Conservation (phyloP, 2,888 invertebrate genomes). For the Pterobdella sp. region DNA sequence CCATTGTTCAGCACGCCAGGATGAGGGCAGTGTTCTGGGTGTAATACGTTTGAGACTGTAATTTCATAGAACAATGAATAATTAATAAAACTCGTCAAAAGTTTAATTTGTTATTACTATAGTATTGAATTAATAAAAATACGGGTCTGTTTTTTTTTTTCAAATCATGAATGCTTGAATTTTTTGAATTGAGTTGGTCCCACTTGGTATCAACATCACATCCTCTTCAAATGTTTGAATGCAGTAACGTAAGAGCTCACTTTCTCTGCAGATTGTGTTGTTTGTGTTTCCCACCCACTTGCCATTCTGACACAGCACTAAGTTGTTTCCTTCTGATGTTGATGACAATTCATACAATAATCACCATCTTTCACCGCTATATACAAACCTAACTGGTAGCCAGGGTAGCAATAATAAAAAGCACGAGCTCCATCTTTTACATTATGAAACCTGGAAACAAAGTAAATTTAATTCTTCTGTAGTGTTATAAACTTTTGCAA, state of each 20-base stretch:
- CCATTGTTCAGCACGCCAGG: slow-evolving; percentile 82
- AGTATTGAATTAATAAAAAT: no score
- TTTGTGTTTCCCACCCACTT: slow-evolving; percentile 72
- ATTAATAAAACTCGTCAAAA: no score
- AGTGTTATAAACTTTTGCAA: slow-evolving; percentile 48
- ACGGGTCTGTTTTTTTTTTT: no score
- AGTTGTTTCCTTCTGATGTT: slow-evolving; percentile 34
- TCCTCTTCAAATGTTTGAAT: no score
- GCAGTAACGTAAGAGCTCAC: slow-evolving; percentile 42
- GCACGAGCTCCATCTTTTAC: slow-evolving; percentile 95
- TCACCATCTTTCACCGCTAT: no score
- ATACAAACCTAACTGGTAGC: slow-evolving; percentile 66
- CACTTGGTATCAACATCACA: no score
- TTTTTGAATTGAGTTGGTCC: no score
- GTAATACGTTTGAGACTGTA: no score
- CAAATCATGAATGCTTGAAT: no score
- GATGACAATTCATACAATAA: not conserved
- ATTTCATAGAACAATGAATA: no score
- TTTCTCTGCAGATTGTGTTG: slow-evolving; percentile 64
- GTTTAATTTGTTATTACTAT: no score
- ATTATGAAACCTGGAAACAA: slow-evolving; percentile 83
- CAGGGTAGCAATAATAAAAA: slow-evolving; percentile 83
- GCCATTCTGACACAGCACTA: slow-evolving; percentile 78
- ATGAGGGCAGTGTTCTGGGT: slow-evolving; percentile 53
- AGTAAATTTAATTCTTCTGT: not conserved